These are phyloP conservation scores for Ceratotherium simum DNA, from an alignment of 2,113 vertebrate species.

Conservation along the genomic window DNA sequence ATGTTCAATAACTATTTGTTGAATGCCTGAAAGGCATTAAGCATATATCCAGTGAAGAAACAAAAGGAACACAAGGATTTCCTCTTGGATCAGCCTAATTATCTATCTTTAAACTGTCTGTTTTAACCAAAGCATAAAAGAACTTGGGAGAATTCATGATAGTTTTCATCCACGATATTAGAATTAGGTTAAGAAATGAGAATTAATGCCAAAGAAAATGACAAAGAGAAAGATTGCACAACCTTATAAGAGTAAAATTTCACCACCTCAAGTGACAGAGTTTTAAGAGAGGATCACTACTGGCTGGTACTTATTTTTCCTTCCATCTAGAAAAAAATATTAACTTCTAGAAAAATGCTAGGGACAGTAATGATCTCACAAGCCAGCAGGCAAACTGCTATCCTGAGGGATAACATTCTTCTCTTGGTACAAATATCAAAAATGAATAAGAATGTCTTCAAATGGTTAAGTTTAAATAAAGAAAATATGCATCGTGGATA, in stretches of 20 bases:
- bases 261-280: not conserved
- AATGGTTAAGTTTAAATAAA: not conserved
- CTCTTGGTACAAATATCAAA: not conserved
- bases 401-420: not conserved
- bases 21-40: not conserved
- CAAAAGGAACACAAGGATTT: not conserved
- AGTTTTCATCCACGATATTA: not conserved
- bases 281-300: not conserved
- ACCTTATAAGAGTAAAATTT: not conserved
- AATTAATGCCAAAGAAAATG: not conserved
- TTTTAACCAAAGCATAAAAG: not conserved
- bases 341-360: not conserved
- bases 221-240: not conserved
- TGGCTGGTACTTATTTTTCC: not conserved
- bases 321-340: not conserved
- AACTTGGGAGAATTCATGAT: not conserved
- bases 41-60: not conserved
- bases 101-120: not conserved
- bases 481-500: not conserved
- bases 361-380: not conserved
- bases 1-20: not conserved
- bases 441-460: not conserved
- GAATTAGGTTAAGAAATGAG: not conserved
- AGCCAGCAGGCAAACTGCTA: not conserved
- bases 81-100: not conserved